Conservation (phyloP, 2,113 vertebrate genomes). For the Nannospalax galili region DNA sequence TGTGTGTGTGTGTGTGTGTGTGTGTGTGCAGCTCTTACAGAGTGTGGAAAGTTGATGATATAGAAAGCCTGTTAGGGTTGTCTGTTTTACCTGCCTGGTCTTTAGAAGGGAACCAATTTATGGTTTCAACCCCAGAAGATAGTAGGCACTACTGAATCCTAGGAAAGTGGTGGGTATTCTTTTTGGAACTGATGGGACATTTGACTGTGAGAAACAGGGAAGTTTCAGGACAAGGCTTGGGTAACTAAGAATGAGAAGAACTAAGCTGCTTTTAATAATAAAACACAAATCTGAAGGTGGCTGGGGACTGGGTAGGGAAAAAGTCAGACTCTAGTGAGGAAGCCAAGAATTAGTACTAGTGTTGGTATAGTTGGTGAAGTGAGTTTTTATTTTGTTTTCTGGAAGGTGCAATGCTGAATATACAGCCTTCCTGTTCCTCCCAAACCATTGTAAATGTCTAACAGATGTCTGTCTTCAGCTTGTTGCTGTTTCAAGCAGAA, state of each 20-base stretch:
- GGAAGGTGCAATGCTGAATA: too few relatives aligned
- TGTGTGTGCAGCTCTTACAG: background rate
- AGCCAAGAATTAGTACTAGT: background rate
- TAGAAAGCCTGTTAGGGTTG: background rate
- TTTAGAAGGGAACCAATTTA: conserved; percentile 47
- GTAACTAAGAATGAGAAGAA: conserved; percentile 33
- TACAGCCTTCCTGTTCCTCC: background rate
- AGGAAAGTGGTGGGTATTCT: conserved; percentile 17
- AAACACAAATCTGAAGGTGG: conserved; percentile 13
- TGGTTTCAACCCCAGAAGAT: conserved; percentile 56
- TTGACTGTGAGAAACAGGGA: conserved; percentile 45
- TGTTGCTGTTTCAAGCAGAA: background rate
- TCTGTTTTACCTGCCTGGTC: background rate
- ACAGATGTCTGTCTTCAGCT: background rate
- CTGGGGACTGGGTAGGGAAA: background rate
- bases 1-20: fast-evolving
- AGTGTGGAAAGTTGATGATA: background rate
- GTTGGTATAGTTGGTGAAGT: background rate
- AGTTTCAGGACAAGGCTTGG: conserved; percentile 7
- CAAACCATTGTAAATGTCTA: background rate
- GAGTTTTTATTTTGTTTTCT: background rate
- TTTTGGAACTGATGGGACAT: conserved; percentile 18
- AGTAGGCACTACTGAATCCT: background rate
- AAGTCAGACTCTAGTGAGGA: background rate
- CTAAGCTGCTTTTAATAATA: conserved; percentile 2